These are phyloP conservation scores for Podarcis muralis DNA, from an alignment of 2,113 vertebrate species.

Conservation along the genomic window DNA sequence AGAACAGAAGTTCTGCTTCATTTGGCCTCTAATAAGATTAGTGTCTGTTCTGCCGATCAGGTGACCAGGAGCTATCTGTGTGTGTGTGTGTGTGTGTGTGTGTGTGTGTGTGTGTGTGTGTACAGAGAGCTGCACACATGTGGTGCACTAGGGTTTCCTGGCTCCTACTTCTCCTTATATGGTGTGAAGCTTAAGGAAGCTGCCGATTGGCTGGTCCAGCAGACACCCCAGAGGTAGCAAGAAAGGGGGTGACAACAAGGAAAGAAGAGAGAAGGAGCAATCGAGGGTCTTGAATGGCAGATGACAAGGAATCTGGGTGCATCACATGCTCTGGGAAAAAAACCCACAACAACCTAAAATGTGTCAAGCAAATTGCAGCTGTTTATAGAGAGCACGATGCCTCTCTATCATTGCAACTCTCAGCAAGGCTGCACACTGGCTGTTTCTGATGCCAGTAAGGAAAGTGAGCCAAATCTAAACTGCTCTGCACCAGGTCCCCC, in stretches of 20 bases:
- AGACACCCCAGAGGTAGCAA: not conserved
- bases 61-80: not conserved
- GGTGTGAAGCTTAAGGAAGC: slow-evolving; percentile 36
- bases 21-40: not conserved
- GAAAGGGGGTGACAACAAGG: not conserved
- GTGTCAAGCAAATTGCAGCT: not conserved
- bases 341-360: not conserved
- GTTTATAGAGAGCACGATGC: not conserved
- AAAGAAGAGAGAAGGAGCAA: not conserved
- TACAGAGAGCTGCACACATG: not conserved
- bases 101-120: slow-evolving; percentile 29
- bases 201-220: slow-evolving; percentile 43
- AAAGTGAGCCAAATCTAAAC: not conserved
- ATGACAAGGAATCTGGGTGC: slow-evolving; percentile 21
- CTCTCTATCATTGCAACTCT: not conserved
- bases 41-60: not conserved
- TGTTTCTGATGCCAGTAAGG: not conserved
- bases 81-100: too few relatives aligned
- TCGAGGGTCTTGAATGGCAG: slow-evolving; percentile 2
- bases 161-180: slow-evolving; percentile 52
- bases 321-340: not conserved
- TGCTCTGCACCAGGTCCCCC: not conserved
- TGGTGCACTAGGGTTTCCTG: slow-evolving; percentile 5
- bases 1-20: not conserved
- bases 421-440: not conserved